These are phyloP conservation scores for Crematogaster levior DNA, from an alignment of 2,888 invertebrate species.

Conservation along the genomic window DNA sequence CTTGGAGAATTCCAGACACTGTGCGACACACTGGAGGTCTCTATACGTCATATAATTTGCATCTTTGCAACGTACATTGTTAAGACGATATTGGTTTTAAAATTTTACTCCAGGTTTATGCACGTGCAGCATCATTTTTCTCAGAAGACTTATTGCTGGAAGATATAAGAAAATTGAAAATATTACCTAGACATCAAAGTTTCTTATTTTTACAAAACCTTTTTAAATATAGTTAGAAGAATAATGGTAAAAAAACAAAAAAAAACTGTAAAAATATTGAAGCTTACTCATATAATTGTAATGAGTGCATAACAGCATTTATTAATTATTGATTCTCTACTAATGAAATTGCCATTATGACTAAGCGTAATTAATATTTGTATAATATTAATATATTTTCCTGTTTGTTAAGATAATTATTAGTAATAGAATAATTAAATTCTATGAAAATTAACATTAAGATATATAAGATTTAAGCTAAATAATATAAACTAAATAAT, in stretches of 20 bases:
- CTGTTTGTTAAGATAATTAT: background rate
- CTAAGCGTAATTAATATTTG: background rate
- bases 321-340: background rate
- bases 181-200: background rate
- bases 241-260: background rate
- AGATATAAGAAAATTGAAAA: background rate
- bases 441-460: background rate
- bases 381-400: background rate
- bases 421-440: background rate
- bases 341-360: background rate
- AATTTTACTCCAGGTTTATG: background rate
- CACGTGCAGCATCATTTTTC: background rate
- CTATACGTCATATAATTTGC: constrained; percentile 59
- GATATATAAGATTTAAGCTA: background rate
- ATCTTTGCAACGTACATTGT: constrained; percentile 18
- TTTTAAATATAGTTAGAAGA: background rate
- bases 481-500: too few species aligned
- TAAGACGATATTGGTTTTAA: constrained; percentile 13
- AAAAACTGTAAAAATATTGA: background rate
- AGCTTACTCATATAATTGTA: background rate
- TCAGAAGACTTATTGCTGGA: background rate
- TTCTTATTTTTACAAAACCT: background rate
- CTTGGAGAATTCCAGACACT: constrained; percentile 59
- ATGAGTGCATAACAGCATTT: background rate
- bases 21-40: constrained; percentile 54